Conservation (phyloP, 2,113 vertebrate genomes). For the Gymnogyps californianus region DNA sequence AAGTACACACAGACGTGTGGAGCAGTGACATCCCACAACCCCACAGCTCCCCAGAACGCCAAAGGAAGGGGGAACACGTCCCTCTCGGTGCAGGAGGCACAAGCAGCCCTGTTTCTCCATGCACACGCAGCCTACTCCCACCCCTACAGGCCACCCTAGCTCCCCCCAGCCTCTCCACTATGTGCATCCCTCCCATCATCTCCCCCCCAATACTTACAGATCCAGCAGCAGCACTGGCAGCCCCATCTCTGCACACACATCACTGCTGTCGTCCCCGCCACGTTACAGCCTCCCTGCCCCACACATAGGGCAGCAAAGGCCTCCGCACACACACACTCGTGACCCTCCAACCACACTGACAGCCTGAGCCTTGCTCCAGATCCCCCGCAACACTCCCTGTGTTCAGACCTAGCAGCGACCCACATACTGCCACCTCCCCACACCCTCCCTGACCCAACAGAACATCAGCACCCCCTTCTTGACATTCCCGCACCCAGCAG, state of each 20-base stretch:
- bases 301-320: rapidly evolving
- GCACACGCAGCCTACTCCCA: background rate
- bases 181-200: rapidly evolving
- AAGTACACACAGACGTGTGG: background rate
- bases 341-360: rapidly evolving
- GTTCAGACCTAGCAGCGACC: rapidly evolving
- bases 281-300: background rate
- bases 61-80: background rate
- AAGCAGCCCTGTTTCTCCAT: background rate
- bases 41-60: background rate
- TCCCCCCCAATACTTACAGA: background rate
- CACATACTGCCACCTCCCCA: background rate
- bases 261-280: background rate
- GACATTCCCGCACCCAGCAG: background rate
- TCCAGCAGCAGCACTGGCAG: background rate
- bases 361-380: background rate
- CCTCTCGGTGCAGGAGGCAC: background rate
- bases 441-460: background rate
- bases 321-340: rapidly evolving
- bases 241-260: background rate
- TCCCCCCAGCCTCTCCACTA: background rate
- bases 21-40: background rate
- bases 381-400: rapidly evolving
- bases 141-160: background rate
- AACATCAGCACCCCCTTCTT: background rate